Conservation (phyloP, 1,140 invertebrate genomes). For the Stegodyphus dumicola region DNA sequence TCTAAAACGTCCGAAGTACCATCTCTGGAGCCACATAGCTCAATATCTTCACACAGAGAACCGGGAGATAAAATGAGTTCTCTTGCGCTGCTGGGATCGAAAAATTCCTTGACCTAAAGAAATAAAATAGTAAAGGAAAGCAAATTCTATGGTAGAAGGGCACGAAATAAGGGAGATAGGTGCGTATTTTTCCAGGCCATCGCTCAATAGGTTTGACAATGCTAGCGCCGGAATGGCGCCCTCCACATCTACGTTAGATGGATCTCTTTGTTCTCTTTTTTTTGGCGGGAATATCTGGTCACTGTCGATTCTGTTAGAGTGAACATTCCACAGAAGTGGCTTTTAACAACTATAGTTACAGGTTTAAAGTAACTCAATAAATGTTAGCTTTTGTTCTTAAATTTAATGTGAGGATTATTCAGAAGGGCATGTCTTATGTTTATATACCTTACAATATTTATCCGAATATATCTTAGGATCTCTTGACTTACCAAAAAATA, state of each 20-base stretch:
- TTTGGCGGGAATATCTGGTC: neutral
- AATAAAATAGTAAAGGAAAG: slow-evolving; percentile 1
- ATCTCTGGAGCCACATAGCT: too few species aligned
- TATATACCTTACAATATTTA: too few species aligned
- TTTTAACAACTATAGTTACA: too few species aligned
- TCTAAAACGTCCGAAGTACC: too few species aligned
- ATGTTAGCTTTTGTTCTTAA: too few species aligned
- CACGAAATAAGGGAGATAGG: slow-evolving; percentile 17
- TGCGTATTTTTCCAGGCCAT: slow-evolving; percentile 18
- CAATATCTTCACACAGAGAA: too few species aligned
- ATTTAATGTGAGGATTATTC: too few species aligned
- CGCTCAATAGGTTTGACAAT: slow-evolving; percentile 15
- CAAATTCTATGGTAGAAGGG: slow-evolving; percentile 13
- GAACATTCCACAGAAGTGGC: too few species aligned
- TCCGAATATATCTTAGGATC: too few species aligned
- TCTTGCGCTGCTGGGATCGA: neutral
- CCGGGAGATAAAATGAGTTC: neutral
- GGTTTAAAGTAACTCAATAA: too few species aligned
- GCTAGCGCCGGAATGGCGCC: neutral
- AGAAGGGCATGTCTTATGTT: too few species aligned
- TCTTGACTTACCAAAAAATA: too few species aligned
- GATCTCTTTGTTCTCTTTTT: neutral
- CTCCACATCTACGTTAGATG: neutral
- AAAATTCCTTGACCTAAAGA: slow-evolving; percentile 14
- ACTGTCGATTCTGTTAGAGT: neutral